phyloP scores from a whole-genome alignment of 2,888 invertebrate species.

The Tuta absoluta region DNA sequence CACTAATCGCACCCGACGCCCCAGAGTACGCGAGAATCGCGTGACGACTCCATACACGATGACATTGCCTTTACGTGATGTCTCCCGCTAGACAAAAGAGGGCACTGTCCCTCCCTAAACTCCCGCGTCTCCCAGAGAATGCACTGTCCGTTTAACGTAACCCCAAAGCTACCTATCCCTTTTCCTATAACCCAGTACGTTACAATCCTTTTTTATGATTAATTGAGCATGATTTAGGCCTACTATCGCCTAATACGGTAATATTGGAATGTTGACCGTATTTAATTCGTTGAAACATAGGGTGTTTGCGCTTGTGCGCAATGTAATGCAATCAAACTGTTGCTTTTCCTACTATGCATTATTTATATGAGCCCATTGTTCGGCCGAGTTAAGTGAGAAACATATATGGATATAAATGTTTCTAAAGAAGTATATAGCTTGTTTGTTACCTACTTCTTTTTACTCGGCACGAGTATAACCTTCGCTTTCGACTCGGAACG shows the following conservation, averaged over 20 bases:
- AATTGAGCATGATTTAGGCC: background rate
- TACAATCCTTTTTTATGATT: conserved; percentile 8
- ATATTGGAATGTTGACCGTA: background rate
- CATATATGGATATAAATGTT: background rate
- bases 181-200: conserved; percentile 19
- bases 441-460: conserved; percentile 9
- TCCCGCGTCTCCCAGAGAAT: conserved; percentile 8
- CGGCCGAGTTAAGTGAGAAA: background rate
- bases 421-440: background rate
- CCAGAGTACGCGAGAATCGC: conserved; percentile 31
- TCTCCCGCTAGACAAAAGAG: background rate
- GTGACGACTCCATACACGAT: conserved; percentile 16
- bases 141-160: conserved; percentile 9
- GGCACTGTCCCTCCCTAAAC: conserved; percentile 1
- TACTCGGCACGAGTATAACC: conserved; percentile 17
- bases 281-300: conserved; percentile 23
- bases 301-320: conserved; percentile 29
- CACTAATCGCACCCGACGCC: conserved; percentile 50
- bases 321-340: background rate
- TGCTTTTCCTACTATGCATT: background rate
- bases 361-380: background rate
- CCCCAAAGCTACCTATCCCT: conserved; percentile 23
- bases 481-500: background rate
- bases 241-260: conserved; percentile 18
- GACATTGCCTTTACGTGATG: background rate